Conservation (phyloP, 2,113 vertebrate species). For the Polypterus bichir region DNA sequence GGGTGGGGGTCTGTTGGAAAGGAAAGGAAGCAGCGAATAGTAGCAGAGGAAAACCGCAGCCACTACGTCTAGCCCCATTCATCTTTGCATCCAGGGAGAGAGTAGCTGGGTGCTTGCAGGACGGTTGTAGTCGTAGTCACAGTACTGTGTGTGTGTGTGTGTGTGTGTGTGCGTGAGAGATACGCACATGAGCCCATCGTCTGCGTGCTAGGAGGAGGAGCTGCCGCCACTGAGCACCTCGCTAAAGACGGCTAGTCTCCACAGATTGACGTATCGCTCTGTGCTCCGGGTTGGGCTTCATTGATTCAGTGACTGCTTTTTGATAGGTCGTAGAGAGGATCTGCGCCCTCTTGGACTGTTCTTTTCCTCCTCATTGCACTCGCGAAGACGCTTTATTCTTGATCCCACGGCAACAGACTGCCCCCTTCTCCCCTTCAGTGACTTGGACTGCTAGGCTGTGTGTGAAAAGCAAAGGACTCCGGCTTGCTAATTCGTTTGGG, state of each 20-base stretch:
- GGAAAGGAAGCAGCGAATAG: constrained; percentile 14
- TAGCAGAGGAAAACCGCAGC: constrained; percentile 2
- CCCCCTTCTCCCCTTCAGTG: constrained; percentile 26
- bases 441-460: constrained; percentile 20
- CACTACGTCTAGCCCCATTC: neutral
- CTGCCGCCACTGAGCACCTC: constrained; percentile 3
- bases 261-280: no score
- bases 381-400: constrained; percentile 43
- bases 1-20: constrained; percentile 10
- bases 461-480: constrained; percentile 33
- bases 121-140: constrained; percentile 33
- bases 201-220: constrained; percentile 12
- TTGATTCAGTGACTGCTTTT: constrained; percentile 30
- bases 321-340: constrained; percentile 37
- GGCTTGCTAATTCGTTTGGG: constrained; percentile 37
- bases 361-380: constrained; percentile 41
- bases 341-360: constrained; percentile 46
- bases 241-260: no score
- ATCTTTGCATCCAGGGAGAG: no score
- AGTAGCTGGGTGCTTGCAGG: constrained; percentile 5
- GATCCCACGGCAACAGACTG: constrained; percentile 44
- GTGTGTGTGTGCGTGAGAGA: constrained; percentile 4
- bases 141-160: constrained; percentile 16
- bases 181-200: neutral
- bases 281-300: constrained; percentile 16